phyloP scores from a whole-genome alignment of 1,140 invertebrate genomes.

The Pseudoatta argentina region DNA sequence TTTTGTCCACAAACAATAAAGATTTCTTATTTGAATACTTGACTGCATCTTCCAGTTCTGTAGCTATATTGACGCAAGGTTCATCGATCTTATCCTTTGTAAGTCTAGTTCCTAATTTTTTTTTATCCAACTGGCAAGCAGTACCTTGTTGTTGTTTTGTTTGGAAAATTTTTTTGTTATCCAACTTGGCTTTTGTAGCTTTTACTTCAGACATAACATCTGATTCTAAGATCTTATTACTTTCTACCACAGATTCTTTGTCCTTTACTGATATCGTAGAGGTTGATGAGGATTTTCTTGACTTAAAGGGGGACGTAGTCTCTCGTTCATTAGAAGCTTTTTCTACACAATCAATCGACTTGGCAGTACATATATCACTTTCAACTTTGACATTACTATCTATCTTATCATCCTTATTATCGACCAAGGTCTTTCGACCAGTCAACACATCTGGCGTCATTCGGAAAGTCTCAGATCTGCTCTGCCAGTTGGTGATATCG shows the following conservation, averaged over 20 bases:
- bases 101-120: constrained; percentile 74
- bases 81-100: constrained; percentile 34
- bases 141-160: not conserved
- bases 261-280: not conserved
- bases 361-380: too few species aligned
- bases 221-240: not conserved
- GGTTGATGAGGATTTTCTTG: not conserved
- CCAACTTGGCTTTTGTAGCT: not conserved
- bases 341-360: not conserved
- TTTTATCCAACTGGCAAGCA: constrained; percentile 62
- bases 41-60: constrained; percentile 22
- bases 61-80: constrained; percentile 48
- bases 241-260: not conserved
- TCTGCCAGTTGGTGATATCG: not conserved
- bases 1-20: constrained; percentile 40
- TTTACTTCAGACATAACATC: not conserved
- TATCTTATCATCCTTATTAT: constrained; percentile 33
- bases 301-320: not conserved
- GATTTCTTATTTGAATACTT: constrained; percentile 38
- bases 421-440: not conserved
- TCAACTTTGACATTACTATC: constrained; percentile 44
- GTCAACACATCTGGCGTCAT: not conserved
- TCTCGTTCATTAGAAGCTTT: not conserved
- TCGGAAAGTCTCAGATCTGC: not conserved
- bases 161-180: not conserved